Percentiles rank a stretch among this genome's conserved stretches.
Evolutionary conservation across 2,797 vertebrate species (phyloP).

Genomic region (Schizopygopsis pylzovi): DNA sequence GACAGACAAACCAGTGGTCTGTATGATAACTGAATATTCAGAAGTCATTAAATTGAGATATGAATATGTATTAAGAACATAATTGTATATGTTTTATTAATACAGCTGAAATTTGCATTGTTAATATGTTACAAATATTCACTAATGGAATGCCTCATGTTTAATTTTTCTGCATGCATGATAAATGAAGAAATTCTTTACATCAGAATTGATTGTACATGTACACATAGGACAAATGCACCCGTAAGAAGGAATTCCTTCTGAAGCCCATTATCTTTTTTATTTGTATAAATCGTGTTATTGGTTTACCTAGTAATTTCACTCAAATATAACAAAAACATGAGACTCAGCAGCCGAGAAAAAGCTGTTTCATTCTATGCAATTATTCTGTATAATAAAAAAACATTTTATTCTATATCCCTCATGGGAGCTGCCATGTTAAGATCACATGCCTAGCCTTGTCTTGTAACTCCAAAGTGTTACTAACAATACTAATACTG

Average conservation of each 20-base stretch:
- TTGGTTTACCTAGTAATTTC: neutral
- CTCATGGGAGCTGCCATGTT: neutral
- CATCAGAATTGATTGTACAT: neutral
- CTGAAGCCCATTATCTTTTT: neutral
- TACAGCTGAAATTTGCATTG: slow-evolving; percentile 28
- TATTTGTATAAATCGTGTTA: neutral
- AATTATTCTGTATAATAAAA: neutral
- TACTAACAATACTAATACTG: neutral
- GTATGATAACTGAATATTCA: slow-evolving; percentile 56
- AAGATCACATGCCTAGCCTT: neutral
- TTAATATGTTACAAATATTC: slow-evolving; percentile 36
- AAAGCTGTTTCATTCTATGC: neutral
- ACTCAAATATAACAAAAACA: neutral
- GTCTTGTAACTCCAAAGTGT: neutral
- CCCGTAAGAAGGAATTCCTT: neutral
- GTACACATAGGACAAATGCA: neutral
- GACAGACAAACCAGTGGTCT: slow-evolving; percentile 59
- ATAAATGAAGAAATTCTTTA: slow-evolving; percentile 1
- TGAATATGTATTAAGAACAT: slow-evolving; percentile 50
- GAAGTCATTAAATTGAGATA: slow-evolving; percentile 53
- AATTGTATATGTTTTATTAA: slow-evolving; percentile 32
- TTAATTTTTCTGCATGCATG: slow-evolving; percentile 21
- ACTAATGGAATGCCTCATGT: slow-evolving; percentile 13
- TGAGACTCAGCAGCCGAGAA: neutral
- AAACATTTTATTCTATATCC: neutral